Percentiles rank a stretch among this genome's conserved stretches.
Conservation (phyloP, 2,113 vertebrate species). For the Athene noctua region DNA sequence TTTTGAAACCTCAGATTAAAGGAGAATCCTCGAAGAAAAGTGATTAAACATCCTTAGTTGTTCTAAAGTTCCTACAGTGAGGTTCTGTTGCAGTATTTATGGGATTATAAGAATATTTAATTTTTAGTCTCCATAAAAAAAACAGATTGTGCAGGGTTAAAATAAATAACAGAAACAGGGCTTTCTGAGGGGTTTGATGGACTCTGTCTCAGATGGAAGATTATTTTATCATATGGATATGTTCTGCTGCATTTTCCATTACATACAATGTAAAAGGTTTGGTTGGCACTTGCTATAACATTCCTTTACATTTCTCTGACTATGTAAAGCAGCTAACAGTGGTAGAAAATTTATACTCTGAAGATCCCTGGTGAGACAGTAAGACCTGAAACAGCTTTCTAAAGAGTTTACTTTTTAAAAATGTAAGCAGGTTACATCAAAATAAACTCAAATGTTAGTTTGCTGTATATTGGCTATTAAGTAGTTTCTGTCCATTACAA, state of each 20-base stretch:
- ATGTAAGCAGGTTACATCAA: not conserved
- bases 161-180: not conserved
- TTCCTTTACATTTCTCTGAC: not conserved
- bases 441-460: not conserved
- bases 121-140: not conserved
- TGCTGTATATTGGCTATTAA: fast-evolving
- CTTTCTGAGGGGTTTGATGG: not conserved
- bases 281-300: not conserved
- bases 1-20: not conserved
- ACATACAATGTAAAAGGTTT: not conserved
- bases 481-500: not conserved
- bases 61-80: not conserved
- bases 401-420: not conserved
- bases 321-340: not conserved
- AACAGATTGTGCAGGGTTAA: not conserved
- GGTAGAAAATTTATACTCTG: not conserved
- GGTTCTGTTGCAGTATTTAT: not conserved
- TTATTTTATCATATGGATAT: not conserved
- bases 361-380: not conserved
- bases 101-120: not conserved
- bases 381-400: not conserved
- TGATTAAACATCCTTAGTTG: not conserved
- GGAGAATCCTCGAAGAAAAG: not conserved
- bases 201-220: not conserved
- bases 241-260: not conserved